phyloP scores from a whole-genome alignment of 2,888 invertebrate species.

The Ormyrus rosae region DNA sequence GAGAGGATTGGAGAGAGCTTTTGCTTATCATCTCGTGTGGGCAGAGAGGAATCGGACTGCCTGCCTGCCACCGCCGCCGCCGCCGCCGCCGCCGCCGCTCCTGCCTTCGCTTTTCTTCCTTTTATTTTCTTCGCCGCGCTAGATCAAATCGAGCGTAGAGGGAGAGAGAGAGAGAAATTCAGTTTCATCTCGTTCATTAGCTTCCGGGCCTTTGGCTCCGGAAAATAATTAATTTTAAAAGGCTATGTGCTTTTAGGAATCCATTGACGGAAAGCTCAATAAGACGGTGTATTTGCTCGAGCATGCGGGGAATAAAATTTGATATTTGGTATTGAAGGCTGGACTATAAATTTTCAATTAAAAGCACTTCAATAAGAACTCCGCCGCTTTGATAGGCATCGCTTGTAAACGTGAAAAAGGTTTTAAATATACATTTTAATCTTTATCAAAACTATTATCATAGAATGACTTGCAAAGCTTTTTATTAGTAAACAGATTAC shows the following conservation, averaged over 20 bases:
- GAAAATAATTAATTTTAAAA: conserved; percentile 30
- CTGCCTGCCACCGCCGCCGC: not conserved
- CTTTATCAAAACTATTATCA: too few species aligned
- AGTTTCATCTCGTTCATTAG: conserved; percentile 46
- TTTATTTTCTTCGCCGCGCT: conserved; percentile 5
- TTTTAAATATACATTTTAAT: too few species aligned
- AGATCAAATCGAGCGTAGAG: conserved; percentile 44
- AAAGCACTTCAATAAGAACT: too few species aligned
- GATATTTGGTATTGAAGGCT: too few species aligned
- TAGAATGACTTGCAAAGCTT: too few species aligned
- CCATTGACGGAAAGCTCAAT: not conserved
- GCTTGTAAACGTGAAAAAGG: too few species aligned
- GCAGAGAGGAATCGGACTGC: not conserved
- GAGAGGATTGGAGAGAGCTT: conserved; percentile 57
- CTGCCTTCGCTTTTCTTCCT: not conserved
- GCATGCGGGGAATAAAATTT: too few species aligned
- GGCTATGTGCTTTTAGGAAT: not conserved
- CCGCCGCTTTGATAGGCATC: too few species aligned
- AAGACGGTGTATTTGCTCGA: too few species aligned
- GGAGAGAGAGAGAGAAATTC: conserved; percentile 2
- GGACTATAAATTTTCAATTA: too few species aligned
- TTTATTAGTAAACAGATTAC: too few species aligned
- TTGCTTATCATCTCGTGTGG: conserved; percentile 57
- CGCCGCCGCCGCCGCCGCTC: not conserved
- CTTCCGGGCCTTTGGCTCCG: conserved; percentile 7